Evolutionary conservation across 2,797 vertebrate genomes (phyloP).

Genomic region (Avahi laniger): DNA sequence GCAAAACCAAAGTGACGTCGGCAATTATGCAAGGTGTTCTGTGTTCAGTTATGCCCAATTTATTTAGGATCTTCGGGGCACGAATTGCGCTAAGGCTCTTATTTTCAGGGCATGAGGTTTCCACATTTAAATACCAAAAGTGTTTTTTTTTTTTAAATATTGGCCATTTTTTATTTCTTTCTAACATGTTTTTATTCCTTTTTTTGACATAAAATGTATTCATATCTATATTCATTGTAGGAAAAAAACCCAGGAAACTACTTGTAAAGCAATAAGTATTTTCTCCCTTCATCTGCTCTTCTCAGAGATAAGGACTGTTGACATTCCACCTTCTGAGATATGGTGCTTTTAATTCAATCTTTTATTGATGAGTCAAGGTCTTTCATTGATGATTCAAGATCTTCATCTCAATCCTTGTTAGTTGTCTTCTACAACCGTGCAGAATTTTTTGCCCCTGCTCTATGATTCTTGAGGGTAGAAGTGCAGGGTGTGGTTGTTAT

Average conservation of each 20-base stretch:
- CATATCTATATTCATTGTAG: background rate
- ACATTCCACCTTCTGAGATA: background rate
- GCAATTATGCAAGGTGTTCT: background rate
- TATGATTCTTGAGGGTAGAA: background rate
- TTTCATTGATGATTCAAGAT: no score
- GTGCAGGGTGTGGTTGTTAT: background rate
- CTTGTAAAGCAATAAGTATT: background rate
- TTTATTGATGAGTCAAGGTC: no score
- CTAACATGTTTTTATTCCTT: background rate
- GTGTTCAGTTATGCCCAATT: accelerated
- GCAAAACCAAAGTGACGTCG: background rate
- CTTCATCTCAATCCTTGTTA: background rate
- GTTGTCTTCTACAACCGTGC: background rate
- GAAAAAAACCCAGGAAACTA: background rate
- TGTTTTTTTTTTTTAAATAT: background rate
- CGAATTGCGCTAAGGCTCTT: background rate
- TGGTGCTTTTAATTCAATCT: background rate
- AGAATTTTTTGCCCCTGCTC: background rate
- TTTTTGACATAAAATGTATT: background rate
- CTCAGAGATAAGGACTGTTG: background rate
- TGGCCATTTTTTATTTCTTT: conserved; percentile 16
- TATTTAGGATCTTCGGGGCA: background rate
- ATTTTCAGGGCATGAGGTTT: background rate
- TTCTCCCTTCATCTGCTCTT: background rate
- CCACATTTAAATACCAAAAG: background rate